Evolutionary conservation across 2,888 invertebrate genomes (phyloP).

Genomic region (Nephrotoma appendiculata): DNA sequence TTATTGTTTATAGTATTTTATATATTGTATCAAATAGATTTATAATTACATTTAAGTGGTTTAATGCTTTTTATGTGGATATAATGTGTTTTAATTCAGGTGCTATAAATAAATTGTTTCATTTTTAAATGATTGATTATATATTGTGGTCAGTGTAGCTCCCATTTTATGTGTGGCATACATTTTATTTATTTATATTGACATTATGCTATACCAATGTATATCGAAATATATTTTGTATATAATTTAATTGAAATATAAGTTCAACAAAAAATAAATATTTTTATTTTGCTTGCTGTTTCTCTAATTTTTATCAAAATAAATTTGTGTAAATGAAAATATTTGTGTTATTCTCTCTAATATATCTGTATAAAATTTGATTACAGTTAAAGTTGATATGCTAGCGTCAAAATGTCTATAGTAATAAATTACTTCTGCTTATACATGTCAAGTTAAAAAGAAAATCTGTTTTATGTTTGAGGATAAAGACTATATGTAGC

Average conservation of each 20-base stretch:
- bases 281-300: background rate
- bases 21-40: too few species aligned
- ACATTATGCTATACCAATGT: too few species aligned
- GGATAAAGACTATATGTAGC: background rate
- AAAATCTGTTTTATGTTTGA: background rate
- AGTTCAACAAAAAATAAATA: background rate
- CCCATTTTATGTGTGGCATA: too few species aligned
- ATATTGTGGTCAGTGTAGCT: too few species aligned
- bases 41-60: too few species aligned
- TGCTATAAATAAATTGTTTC: too few species aligned
- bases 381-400: background rate
- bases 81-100: too few species aligned
- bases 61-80: too few species aligned
- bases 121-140: too few species aligned
- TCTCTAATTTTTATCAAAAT: background rate
- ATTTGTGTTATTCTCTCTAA: background rate
- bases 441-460: background rate
- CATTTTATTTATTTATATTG: background rate
- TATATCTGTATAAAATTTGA: background rate
- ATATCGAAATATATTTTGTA: too few species aligned
- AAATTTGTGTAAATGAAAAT: background rate
- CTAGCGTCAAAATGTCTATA: background rate
- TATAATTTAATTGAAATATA: background rate
- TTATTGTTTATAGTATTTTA: background rate
- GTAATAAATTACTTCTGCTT: background rate